Percentiles rank a stretch among this genome's conserved stretches.
phyloP scores from a whole-genome alignment of 2,888 invertebrate genomes.

The Melanotus villosus region DNA sequence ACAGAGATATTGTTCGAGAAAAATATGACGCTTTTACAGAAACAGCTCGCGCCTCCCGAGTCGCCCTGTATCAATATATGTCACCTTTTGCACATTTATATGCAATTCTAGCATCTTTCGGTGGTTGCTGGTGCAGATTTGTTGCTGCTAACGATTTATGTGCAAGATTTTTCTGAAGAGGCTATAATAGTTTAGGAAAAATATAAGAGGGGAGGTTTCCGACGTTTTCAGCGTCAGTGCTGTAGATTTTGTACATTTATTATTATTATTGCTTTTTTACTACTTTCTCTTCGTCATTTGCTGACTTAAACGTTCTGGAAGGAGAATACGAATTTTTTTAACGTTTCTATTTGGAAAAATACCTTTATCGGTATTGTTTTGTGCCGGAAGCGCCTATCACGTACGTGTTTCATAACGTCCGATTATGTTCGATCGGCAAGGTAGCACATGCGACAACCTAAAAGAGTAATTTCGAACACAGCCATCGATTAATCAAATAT shows the following conservation, averaged over 20 bases:
- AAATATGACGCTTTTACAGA: slow-evolving; percentile 54
- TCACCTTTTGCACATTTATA: slow-evolving; percentile 49
- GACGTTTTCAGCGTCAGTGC: not conserved
- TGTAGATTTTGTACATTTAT: too few species aligned
- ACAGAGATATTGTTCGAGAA: slow-evolving; percentile 57
- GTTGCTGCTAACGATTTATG: slow-evolving; percentile 25
- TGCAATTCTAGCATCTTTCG: slow-evolving; percentile 43
- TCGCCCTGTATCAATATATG: slow-evolving; percentile 52
- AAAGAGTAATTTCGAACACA: slow-evolving; percentile 48
- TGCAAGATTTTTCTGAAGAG: slow-evolving; percentile 19
- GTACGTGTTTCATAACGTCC: slow-evolving; percentile 6
- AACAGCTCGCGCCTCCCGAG: slow-evolving; percentile 43
- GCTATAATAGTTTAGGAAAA: slow-evolving; percentile 10
- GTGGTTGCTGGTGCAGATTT: slow-evolving; percentile 36
- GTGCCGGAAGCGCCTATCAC: slow-evolving; percentile 1
- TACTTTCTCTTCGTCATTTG: too few species aligned
- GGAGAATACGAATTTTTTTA: too few species aligned
- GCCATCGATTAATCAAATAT: slow-evolving; percentile 60
- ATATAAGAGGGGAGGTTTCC: not conserved
- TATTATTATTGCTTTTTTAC: too few species aligned
- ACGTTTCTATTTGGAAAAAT: too few species aligned
- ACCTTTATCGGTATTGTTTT: too few species aligned
- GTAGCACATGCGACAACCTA: slow-evolving; percentile 35
- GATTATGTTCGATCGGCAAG: slow-evolving; percentile 26
- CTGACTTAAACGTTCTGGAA: too few species aligned